Percentiles rank a stretch among this genome's conserved stretches.
These are phyloP conservation scores for Ophion ventricosus DNA, from an alignment of 2,888 invertebrate species.

Conservation along the genomic window DNA sequence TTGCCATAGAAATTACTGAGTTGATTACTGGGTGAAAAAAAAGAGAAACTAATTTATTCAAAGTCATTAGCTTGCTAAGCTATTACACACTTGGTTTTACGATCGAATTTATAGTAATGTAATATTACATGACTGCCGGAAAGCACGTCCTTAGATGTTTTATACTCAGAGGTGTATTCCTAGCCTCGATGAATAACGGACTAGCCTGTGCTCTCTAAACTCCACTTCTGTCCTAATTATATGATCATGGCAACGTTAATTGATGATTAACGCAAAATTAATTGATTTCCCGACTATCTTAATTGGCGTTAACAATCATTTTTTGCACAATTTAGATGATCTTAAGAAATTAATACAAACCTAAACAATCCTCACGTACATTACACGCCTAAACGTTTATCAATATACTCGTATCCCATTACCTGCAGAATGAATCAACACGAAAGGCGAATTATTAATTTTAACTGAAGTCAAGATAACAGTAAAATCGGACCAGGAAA, in stretches of 20 bases:
- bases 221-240: background rate
- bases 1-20: background rate
- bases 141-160: conserved; percentile 14
- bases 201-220: conserved; percentile 1
- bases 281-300: background rate
- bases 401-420: background rate
- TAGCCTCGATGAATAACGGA: background rate
- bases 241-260: background rate
- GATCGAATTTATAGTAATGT: background rate
- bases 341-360: background rate
- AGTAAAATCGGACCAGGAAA: background rate
- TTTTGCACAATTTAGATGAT: background rate
- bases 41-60: background rate
- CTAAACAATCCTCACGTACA: background rate
- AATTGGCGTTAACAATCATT: background rate
- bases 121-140: conserved; percentile 16
- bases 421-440: too few species aligned
- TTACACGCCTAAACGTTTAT: background rate
- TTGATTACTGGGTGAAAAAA: background rate
- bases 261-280: background rate
- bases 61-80: conserved; percentile 19
- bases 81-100: conserved; percentile 4
- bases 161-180: background rate
- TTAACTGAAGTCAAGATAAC: background rate
- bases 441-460: background rate